phyloP scores from a whole-genome alignment of 2,113 vertebrate genomes.

The Labrus mixtus region DNA sequence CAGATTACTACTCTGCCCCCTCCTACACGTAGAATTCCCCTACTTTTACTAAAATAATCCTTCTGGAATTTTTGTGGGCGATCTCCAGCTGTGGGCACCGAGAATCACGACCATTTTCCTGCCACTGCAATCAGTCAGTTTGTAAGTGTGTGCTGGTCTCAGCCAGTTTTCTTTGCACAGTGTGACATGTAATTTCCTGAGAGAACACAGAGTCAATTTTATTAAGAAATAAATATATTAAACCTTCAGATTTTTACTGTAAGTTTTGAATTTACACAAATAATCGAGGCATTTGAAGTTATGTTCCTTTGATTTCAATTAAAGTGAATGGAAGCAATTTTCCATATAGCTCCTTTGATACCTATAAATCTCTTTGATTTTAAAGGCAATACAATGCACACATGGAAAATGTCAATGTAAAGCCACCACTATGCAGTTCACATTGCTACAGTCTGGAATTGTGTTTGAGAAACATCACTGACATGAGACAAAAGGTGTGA shows the following conservation, averaged over 20 bases:
- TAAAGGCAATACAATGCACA: conserved; percentile 25
- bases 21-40: background rate
- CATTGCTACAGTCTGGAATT: conserved; percentile 25
- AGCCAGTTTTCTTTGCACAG: conserved; percentile 6
- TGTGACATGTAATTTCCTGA: background rate
- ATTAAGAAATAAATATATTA: background rate
- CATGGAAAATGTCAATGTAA: conserved; percentile 45
- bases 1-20: background rate
- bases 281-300: conserved; percentile 24
- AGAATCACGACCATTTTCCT: conserved; percentile 11
- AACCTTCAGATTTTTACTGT: background rate
- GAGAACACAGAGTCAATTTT: background rate
- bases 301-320: conserved; percentile 39
- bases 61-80: conserved; percentile 31
- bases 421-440: conserved; percentile 11
- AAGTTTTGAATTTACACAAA: conserved; percentile 28
- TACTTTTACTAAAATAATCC: conserved; percentile 33
- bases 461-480: conserved; percentile 24
- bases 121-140: background rate
- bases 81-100: conserved; percentile 35
- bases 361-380: conserved; percentile 27
- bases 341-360: conserved; percentile 12
- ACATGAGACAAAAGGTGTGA: conserved; percentile 45
- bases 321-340: conserved; percentile 7
- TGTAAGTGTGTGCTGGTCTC: background rate